Evolutionary conservation across 1,140 invertebrate genomes (phyloP), one percentile per base, ranked within the genome.

Genomic region (Cotesia glomerata): DNA sequence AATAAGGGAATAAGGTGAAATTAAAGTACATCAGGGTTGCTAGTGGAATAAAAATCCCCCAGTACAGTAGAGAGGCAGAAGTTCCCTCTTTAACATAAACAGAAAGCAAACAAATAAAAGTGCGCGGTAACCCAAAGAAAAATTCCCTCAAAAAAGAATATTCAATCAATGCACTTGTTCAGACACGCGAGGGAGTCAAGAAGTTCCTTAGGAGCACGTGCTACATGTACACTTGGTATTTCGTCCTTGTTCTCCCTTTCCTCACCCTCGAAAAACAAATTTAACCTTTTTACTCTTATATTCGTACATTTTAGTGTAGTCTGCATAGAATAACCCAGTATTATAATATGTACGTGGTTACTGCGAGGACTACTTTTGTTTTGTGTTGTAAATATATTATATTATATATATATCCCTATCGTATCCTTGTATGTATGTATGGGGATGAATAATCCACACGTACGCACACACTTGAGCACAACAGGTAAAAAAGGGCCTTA

Each of bases 401-500:
- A 16, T 51, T 18, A 68, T 51, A 67, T 45, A 70, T 35, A 52
- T 45, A 56, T 66, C n/a, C n/a, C 52, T 61, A 13, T 54, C 52
- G 13, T 5, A 52, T 62, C 13, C 36, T 14, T 45, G 16, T 8
- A 8, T 35, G 45, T 52, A 13, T 35, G 14, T 11, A 1, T 51
- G 7, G 32, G 49, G 26, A 7, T 51, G 79, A 76, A 64, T 74
- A 8, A 69, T 74, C 70, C 72, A 51, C 35, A 70, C 58, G 65
- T 70, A 80, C 77, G 75, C 74, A 76, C 75, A 79, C 39, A 45
- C 11, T 73, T 75, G 75, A 74, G 80, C 76, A 77, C 61, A 78
- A 76, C 84, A 87, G 85, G 85, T 87, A 86, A 87, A 86, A 45
- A 87, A 86, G 84, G 80, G 80, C 80, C 81, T 80, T 85, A 86